Evolutionary conservation across 2,113 vertebrate species (phyloP).

Genomic region (Corythoichthys intestinalis): DNA sequence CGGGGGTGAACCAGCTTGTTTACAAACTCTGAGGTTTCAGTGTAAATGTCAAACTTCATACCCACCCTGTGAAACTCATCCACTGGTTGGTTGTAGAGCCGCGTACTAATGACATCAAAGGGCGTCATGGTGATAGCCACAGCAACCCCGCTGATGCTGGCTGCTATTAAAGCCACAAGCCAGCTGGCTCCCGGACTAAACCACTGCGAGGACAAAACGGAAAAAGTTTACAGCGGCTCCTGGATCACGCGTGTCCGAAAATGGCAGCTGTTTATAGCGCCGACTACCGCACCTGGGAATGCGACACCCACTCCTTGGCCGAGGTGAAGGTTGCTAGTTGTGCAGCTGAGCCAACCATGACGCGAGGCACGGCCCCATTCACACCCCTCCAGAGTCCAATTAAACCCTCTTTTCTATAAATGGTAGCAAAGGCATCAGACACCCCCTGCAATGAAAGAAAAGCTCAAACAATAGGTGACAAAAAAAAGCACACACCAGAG

Average conservation of each 20-base stretch:
- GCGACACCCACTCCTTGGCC: slow-evolving; percentile 82
- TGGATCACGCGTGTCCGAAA: neutral
- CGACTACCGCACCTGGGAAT: slow-evolving; percentile 58
- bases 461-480: neutral
- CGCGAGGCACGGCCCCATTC: slow-evolving; percentile 84
- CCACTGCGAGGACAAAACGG: slow-evolving; percentile 70
- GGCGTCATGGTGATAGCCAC: slow-evolving; percentile 87
- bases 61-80: slow-evolving; percentile 75
- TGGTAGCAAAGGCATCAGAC: slow-evolving; percentile 77
- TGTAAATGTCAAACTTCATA: neutral
- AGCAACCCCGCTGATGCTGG: slow-evolving; percentile 85
- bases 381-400: slow-evolving; percentile 88
- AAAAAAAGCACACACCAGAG: neutral
- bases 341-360: slow-evolving; percentile 87
- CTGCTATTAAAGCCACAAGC: slow-evolving; percentile 79
- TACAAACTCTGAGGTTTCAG: neutral
- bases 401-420: slow-evolving; percentile 84
- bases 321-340: slow-evolving; percentile 89
- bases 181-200: slow-evolving; percentile 77
- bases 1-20: neutral
- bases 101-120: slow-evolving; percentile 89
- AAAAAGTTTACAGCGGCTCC: neutral
- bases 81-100: slow-evolving; percentile 95
- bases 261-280: neutral
- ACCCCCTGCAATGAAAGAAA: slow-evolving; percentile 70